These are phyloP conservation scores for Sinocyclocheilus rhinocerous DNA, from an alignment of 2,113 vertebrate genomes.

Conservation along the genomic window DNA sequence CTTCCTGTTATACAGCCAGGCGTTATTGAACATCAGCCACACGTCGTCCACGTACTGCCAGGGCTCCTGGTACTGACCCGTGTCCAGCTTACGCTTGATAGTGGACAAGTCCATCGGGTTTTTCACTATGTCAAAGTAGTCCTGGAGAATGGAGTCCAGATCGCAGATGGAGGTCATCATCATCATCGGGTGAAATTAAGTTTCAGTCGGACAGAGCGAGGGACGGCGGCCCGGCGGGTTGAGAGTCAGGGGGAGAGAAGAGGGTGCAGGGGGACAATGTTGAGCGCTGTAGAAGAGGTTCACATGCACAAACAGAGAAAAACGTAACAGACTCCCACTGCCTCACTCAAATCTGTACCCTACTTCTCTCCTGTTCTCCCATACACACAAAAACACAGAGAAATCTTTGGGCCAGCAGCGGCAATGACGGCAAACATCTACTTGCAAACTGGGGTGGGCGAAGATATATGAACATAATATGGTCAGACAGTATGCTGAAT, in stretches of 20 bases:
- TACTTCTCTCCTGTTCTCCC: background rate
- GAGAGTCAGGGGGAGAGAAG: conserved; percentile 72
- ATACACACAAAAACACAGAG: background rate
- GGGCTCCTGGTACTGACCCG: conserved; percentile 96
- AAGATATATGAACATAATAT: background rate
- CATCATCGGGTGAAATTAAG: background rate
- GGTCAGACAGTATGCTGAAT: background rate
- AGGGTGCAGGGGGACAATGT: conserved; percentile 76
- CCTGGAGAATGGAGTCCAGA: conserved; percentile 72
- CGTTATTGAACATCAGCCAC: conserved; percentile 99
- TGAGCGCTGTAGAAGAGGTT: conserved; percentile 75
- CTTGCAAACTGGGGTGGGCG: background rate
- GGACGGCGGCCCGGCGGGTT: conserved; percentile 48
- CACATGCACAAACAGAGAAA: conserved; percentile 73
- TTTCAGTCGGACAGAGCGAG: conserved; percentile 8
- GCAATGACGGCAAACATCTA: background rate
- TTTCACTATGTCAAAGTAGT: conserved; percentile 99
- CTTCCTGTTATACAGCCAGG: conserved; percentile 98
- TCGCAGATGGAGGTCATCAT: background rate
- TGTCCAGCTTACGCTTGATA: conserved; percentile 97
- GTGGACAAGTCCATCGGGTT: conserved; percentile 98
- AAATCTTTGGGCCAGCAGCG: conserved; percentile 1
- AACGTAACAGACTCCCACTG: conserved; percentile 77
- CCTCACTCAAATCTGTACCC: conserved; percentile 73
- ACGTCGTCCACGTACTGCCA: conserved; percentile 99